Conservation (phyloP, 1,140 invertebrate species). For the Phortica variegata region DNA sequence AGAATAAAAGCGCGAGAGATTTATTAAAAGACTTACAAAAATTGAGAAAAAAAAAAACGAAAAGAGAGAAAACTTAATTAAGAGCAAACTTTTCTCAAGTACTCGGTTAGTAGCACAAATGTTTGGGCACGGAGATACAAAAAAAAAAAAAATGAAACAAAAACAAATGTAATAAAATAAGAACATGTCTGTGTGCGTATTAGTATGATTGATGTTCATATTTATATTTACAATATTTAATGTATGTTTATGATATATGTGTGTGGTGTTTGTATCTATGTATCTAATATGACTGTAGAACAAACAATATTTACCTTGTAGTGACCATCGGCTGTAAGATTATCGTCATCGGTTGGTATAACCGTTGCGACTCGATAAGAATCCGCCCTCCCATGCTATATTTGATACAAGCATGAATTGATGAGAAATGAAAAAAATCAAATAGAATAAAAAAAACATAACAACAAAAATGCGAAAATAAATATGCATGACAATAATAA, state of each 20-base stretch:
- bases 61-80: too few species aligned
- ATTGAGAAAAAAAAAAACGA: slow-evolving; percentile 1
- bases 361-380: slow-evolving; percentile 92
- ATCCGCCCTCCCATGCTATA: slow-evolving; percentile 88
- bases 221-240: not conserved
- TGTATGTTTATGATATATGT: not conserved
- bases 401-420: slow-evolving; percentile 67
- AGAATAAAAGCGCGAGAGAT: too few species aligned
- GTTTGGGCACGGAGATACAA: not conserved
- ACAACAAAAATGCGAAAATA: slow-evolving; percentile 4
- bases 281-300: slow-evolving; percentile 13
- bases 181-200: not conserved
- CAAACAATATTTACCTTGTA: slow-evolving; percentile 71
- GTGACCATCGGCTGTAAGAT: slow-evolving; percentile 89
- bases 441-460: not conserved
- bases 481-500: slow-evolving; percentile 6
- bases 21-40: not conserved
- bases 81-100: too few species aligned
- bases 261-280: slow-evolving; percentile 16
- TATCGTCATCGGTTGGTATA: slow-evolving; percentile 85
- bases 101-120: too few species aligned
- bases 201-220: not conserved
- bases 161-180: not conserved
- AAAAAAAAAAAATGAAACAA: not conserved
- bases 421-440: slow-evolving; percentile 34